Evolutionary conservation across 2,113 vertebrate species (phyloP).

Genomic region (Strix uralensis): DNA sequence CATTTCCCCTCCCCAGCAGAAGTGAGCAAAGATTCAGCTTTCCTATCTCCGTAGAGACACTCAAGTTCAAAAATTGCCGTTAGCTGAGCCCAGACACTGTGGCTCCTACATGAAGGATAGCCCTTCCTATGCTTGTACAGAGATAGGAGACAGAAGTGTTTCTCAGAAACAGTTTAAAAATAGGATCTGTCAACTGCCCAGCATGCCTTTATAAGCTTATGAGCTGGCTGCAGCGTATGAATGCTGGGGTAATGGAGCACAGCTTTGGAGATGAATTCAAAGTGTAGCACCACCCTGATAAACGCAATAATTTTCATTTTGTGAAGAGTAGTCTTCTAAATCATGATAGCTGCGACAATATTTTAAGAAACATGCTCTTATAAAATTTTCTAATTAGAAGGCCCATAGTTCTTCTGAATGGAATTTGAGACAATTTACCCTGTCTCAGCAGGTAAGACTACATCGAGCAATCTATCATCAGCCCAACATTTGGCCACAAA

Average conservation of each 20-base stretch:
- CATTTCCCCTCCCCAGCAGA: neutral
- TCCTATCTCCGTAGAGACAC: neutral
- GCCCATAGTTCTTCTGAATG: neutral
- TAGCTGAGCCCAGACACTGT: neutral
- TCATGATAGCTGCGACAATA: neutral
- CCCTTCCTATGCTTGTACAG: neutral
- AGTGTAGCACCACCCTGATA: neutral
- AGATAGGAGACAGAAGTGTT: conserved; percentile 34
- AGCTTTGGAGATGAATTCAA: neutral
- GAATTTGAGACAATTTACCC: neutral
- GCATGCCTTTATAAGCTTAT: conserved; percentile 42
- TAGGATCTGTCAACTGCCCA: conserved; percentile 42
- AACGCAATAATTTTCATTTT: neutral
- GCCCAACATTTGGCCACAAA: neutral
- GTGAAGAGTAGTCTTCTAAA: neutral
- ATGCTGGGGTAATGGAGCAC: neutral
- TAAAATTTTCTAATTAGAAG: neutral
- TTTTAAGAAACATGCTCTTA: neutral
- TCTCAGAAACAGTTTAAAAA: conserved; percentile 64
- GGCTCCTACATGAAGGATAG: conserved; percentile 23
- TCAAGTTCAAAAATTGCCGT: neutral
- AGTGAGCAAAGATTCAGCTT: neutral
- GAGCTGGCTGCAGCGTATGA: neutral
- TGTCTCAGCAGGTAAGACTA: neutral
- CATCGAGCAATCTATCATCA: neutral